A percentile compares a stretch with the other conserved stretches of the same genome.
Conservation (phyloP, 2,797 vertebrate species). For the Takifugu ocellatus region DNA sequence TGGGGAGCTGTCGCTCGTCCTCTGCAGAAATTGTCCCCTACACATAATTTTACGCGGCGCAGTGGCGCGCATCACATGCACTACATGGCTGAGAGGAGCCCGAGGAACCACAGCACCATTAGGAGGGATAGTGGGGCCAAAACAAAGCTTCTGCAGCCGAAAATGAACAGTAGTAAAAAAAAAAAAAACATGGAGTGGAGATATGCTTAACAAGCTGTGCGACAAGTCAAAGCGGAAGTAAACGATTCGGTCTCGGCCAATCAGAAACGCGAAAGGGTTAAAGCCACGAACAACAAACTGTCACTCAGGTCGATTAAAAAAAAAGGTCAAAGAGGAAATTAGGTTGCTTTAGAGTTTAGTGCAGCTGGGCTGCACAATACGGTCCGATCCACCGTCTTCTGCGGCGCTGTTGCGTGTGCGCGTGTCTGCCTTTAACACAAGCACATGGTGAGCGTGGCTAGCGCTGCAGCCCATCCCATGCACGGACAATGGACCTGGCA, state of each 20-base stretch:
- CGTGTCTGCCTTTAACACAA: slow-evolving; percentile 24
- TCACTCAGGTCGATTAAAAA: neutral
- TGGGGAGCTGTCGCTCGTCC: neutral
- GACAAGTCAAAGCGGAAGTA: slow-evolving; percentile 63
- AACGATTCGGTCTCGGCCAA: slow-evolving; percentile 44
- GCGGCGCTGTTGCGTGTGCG: no score
- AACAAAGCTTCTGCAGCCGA: neutral
- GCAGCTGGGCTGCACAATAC: no score
- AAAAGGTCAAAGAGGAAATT: neutral
- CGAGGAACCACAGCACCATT: neutral
- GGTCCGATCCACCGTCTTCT: no score
- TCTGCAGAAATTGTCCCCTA: no score
- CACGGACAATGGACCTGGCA: slow-evolving; percentile 53
- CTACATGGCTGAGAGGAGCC: neutral
- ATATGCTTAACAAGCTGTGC: neutral
- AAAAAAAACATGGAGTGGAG: neutral
- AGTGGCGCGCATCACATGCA: no score
- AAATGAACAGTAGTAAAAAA: neutral
- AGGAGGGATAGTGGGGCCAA: no score
- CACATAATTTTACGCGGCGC: no score
- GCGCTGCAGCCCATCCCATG: slow-evolving; percentile 62
- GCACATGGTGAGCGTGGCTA: slow-evolving; percentile 72
- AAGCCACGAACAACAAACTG: slow-evolving; percentile 23
- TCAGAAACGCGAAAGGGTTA: slow-evolving; percentile 59
- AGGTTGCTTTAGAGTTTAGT: neutral